Conservation (phyloP, 2,113 vertebrate genomes). For the Perca fluviatilis region DNA sequence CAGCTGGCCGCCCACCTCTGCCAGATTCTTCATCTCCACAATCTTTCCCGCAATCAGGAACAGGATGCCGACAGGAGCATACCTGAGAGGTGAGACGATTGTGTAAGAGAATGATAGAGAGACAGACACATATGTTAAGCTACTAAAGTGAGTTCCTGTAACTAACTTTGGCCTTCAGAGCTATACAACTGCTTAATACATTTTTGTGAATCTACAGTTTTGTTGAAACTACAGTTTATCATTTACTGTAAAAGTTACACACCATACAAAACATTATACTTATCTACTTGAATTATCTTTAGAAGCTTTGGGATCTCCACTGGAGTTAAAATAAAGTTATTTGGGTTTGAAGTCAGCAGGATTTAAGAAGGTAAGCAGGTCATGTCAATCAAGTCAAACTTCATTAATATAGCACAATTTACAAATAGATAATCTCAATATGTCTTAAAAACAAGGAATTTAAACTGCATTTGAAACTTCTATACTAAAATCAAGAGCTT, state of each 20-base stretch:
- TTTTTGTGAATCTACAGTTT: neutral
- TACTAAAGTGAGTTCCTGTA: neutral
- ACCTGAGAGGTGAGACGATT: conserved; percentile 82
- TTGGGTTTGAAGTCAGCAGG: neutral
- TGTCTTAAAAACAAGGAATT: neutral
- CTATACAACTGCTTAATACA: neutral
- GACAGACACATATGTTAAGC: neutral
- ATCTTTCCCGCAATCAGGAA: conserved; percentile 98
- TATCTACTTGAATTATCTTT: neutral
- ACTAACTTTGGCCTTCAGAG: neutral
- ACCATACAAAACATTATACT: neutral
- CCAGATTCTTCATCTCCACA: conserved; percentile 95
- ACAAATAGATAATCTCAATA: neutral
- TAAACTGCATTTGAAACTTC: neutral
- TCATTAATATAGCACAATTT: neutral
- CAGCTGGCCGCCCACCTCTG: conserved; percentile 93
- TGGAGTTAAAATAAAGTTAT: neutral
- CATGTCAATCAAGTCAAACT: neutral
- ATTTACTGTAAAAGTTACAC: neutral
- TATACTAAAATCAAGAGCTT: neutral
- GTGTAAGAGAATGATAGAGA: neutral
- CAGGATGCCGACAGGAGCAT: conserved; percentile 95
- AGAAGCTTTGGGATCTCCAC: neutral
- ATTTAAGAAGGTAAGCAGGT: neutral
- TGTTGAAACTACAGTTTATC: too few species aligned